Percentiles rank a stretch among this genome's conserved stretches.
Evolutionary conservation across 2,113 vertebrate species (phyloP).

Genomic region (Apus apus): DNA sequence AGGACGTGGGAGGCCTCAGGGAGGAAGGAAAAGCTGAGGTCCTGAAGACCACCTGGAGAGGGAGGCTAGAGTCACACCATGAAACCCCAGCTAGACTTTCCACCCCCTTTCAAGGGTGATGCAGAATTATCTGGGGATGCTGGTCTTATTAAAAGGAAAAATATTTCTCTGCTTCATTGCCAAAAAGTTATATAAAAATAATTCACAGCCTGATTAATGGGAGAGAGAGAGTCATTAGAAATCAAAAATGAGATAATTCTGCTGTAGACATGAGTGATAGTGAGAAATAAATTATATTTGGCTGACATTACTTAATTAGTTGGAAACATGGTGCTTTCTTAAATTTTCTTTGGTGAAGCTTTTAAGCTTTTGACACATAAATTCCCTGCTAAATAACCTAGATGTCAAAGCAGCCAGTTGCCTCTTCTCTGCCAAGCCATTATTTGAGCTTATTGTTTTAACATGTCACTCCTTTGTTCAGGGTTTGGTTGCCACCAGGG

Average conservation of each 20-base stretch:
- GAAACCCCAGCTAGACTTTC: background rate
- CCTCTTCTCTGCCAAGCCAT: background rate
- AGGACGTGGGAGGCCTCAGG: background rate
- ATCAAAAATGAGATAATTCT: conserved; percentile 68
- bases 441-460: conserved; percentile 21
- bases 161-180: conserved; percentile 41
- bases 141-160: conserved; percentile 16
- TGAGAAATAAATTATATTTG: conserved; percentile 71
- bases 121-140: conserved; percentile 11
- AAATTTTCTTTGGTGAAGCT: conserved; percentile 73
- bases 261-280: conserved; percentile 66
- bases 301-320: conserved; percentile 76
- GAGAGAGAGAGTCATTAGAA: conserved; percentile 68
- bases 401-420: conserved; percentile 38
- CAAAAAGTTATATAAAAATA: conserved; percentile 68
- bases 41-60: background rate
- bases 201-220: conserved; percentile 71
- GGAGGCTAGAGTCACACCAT: background rate
- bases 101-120: background rate
- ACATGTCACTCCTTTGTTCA: conserved; percentile 34
- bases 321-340: conserved; percentile 72
- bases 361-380: conserved; percentile 76
- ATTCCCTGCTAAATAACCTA: conserved; percentile 67
- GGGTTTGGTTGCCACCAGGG: background rate
- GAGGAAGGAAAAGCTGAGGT: background rate